Percentiles rank a stretch among this genome's conserved stretches.
Conservation (phyloP, 2,113 vertebrate species). For the Ellobius talpinus region DNA sequence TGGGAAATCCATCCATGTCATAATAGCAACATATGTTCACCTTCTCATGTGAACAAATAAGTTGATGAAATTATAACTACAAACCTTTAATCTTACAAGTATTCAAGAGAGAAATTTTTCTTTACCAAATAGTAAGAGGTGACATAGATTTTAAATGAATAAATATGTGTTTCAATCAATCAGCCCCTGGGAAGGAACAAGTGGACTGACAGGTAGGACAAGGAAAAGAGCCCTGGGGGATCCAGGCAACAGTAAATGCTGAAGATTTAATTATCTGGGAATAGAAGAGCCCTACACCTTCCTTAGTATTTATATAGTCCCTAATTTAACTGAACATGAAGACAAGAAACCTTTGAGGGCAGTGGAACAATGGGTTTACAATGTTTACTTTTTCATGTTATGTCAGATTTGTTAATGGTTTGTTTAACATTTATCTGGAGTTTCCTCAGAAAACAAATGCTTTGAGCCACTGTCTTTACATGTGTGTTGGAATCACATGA, state of each 20-base stretch:
- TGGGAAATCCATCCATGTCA: not conserved
- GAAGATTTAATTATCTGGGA: constrained; percentile 47
- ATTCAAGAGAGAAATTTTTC: not conserved
- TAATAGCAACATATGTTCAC: not conserved
- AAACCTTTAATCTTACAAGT: not conserved
- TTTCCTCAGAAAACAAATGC: not conserved
- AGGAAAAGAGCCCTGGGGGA: not conserved
- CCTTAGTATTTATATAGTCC: constrained; percentile 7
- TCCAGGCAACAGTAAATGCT: not conserved
- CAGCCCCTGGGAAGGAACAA: not conserved
- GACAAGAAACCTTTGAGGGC: constrained; percentile 12
- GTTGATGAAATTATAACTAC: not conserved
- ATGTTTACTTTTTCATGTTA: not conserved
- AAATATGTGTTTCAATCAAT: not conserved
- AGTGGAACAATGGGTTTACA: constrained; percentile 13
- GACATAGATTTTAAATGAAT: not conserved
- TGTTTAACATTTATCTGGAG: constrained; percentile 48
- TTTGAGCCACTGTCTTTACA: constrained; percentile 30
- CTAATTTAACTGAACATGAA: constrained; percentile 15
- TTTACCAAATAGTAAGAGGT: not conserved
- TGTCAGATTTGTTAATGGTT: constrained; percentile 54
- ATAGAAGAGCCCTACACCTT: not conserved
- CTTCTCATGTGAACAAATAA: not conserved
- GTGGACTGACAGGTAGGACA: constrained; percentile 1
- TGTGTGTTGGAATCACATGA: constrained; percentile 25